Evolutionary conservation across 2,797 vertebrate genomes (phyloP).

Genomic region (Todus mexicanus): DNA sequence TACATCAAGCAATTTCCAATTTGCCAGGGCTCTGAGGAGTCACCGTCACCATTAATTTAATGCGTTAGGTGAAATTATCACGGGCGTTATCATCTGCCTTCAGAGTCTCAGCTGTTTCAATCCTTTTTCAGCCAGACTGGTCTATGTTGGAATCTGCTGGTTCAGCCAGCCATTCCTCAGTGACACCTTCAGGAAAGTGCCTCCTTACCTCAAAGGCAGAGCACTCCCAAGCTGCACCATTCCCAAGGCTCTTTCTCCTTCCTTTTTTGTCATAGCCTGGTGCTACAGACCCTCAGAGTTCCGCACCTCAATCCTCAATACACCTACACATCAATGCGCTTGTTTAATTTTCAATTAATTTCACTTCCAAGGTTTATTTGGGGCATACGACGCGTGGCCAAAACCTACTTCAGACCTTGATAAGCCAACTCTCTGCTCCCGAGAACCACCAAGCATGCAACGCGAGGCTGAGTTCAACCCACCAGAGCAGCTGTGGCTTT

Average conservation of each 20-base stretch:
- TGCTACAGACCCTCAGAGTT: no score
- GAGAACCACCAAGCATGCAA: not conserved
- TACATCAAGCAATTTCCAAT: slow-evolving; percentile 45
- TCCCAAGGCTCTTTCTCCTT: not conserved
- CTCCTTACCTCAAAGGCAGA: not conserved
- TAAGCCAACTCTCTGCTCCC: not conserved
- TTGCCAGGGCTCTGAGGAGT: slow-evolving; percentile 36
- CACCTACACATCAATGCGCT: no score
- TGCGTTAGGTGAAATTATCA: slow-evolving; percentile 1
- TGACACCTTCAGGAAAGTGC: not conserved
- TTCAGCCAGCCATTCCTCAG: not conserved
- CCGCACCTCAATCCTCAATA: no score
- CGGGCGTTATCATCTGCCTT: not conserved
- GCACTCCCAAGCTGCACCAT: not conserved
- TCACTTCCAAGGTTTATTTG: not conserved
- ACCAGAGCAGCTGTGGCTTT: not conserved
- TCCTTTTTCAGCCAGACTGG: not conserved
- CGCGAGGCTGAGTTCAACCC: not conserved
- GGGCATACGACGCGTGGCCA: not conserved
- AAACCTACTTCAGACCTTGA: not conserved
- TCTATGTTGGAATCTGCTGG: not conserved
- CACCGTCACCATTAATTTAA: slow-evolving; percentile 4
- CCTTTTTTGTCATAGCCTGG: no score
- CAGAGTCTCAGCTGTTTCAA: not conserved
- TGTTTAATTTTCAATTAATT: no score